Conservation (phyloP, 2,888 invertebrate species). For the Pyrochroa serraticornis region DNA sequence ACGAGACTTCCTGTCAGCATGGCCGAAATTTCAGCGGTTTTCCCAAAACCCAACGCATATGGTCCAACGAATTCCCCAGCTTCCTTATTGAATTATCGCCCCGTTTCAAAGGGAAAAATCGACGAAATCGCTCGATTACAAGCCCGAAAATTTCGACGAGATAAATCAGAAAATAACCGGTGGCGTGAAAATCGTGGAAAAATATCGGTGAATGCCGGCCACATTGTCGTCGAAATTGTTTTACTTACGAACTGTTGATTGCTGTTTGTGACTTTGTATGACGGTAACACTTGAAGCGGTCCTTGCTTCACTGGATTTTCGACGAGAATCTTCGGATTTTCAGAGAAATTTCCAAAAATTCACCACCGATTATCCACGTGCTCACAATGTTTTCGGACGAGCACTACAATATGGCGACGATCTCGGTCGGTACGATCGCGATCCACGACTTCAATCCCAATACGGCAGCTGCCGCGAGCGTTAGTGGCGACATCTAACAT, state of each 20-base stretch:
- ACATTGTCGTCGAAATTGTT: slow-evolving; percentile 32
- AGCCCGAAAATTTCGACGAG: no score
- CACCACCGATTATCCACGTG: slow-evolving; percentile 64
- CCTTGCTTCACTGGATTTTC: slow-evolving; percentile 34
- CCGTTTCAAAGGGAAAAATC: no score
- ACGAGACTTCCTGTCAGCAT: neutral
- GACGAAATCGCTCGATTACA: no score
- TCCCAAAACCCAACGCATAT: neutral
- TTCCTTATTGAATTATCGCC: no score
- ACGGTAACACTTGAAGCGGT: slow-evolving; percentile 28
- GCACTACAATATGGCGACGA: slow-evolving; percentile 69
- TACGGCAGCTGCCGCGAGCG: neutral
- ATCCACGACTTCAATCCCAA: slow-evolving; percentile 18
- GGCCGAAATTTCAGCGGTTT: neutral
- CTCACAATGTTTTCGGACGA: slow-evolving; percentile 73
- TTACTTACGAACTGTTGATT: slow-evolving; percentile 43
- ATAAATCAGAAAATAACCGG: no score
- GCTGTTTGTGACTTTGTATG: slow-evolving; percentile 19
- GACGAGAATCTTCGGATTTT: slow-evolving; percentile 26
- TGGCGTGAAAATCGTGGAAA: slow-evolving; percentile 18
- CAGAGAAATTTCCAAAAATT: slow-evolving; percentile 35
- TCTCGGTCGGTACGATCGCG: slow-evolving; percentile 40
- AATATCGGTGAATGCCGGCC: slow-evolving; percentile 40
- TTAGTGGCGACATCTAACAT: neutral
- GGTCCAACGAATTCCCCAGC: no score